Evolutionary conservation across 2,113 vertebrate species (phyloP), one percentile per base, ranked within the genome.

Genomic region (Alectura lathami): DNA sequence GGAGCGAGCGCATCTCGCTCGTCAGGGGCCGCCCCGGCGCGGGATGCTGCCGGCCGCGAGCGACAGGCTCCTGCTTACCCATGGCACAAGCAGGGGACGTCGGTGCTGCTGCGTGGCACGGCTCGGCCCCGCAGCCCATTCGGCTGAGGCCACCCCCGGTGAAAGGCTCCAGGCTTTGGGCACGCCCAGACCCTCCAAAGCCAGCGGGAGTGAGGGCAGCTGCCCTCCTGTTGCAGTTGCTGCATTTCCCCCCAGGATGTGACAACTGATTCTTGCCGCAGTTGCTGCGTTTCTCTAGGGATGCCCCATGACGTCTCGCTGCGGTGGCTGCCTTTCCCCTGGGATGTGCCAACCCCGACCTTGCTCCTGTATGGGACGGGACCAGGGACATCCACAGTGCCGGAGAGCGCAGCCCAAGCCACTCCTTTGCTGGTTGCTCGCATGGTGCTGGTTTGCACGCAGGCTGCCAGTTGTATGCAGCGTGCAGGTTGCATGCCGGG

Each of bases 371-470:
- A 0, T 20, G 85, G 81, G 48, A 36, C 24, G 17, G 64, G 67
- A 42, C 12, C 32, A 11, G 29, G 62, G 67, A 47, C 0, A 1
- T 30, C 36, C 0, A 6, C 1, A 0, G 54, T 13, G 11, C 9
- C 3, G 0, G 30, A 57, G 43, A 43, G 8, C 38, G 7, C 36
- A 38, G 5, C 75, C 64, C 13, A 7, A n/a, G 14, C 34, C 1
- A 0, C 24, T 85, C 22, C 18, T 62, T 40, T 5, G 57, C 56
- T 0, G 1, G 20, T 34, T 36, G 22, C 48, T 60, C 2, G 0
- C 23, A 8, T 50, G 50, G 22, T 56, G 17, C 30, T 15, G 5
- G 5, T 16, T 16, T 54, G 29, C 51, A 54, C 3, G 16, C 51
- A 54, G 51, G 26, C 16, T 53, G 51, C 51, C 29, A 26, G 29